Evolutionary conservation across 2,113 vertebrate genomes (phyloP).

Genomic region (Siniperca knerii): DNA sequence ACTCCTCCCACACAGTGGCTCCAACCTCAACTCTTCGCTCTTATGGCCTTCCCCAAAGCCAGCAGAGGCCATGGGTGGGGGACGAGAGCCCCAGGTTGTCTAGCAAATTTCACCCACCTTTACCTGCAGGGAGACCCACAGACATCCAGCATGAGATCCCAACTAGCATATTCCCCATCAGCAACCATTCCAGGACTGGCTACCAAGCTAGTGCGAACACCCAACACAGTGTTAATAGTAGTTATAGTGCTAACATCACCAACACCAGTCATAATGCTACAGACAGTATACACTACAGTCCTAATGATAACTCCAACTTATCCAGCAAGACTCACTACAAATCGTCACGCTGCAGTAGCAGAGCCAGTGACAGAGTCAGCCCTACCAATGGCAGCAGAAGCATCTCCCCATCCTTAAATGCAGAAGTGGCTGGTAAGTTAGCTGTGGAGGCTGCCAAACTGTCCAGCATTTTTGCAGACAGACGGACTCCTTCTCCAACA

Average conservation of each 20-base stretch:
- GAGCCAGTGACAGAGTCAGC: slow-evolving; percentile 33
- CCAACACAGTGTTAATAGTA: not conserved
- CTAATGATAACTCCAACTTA: slow-evolving; percentile 35
- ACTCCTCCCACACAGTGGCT: slow-evolving; percentile 19
- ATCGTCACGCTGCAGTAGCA: slow-evolving; percentile 33
- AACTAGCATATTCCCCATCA: not conserved
- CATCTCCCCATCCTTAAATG: slow-evolving; percentile 55
- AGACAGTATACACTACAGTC: not conserved
- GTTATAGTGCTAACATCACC: not conserved
- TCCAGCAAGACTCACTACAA: slow-evolving; percentile 53
- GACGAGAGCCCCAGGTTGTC: slow-evolving; percentile 62
- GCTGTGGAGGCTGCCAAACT: slow-evolving; percentile 70
- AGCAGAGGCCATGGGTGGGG: slow-evolving; percentile 36
- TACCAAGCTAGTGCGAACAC: slow-evolving; percentile 38
- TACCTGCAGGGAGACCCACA: slow-evolving; percentile 76
- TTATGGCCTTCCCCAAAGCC: slow-evolving; percentile 21
- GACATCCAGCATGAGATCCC: slow-evolving; percentile 77
- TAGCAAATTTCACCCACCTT: slow-evolving; percentile 57
- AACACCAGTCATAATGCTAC: slow-evolving; percentile 1
- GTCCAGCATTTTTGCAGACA: slow-evolving; percentile 66
- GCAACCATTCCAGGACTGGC: slow-evolving; percentile 23
- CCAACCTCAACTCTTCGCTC: not conserved
- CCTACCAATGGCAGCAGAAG: slow-evolving; percentile 35
- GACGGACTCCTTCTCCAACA: slow-evolving; percentile 68
- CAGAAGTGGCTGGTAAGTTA: slow-evolving; percentile 65